Conservation (phyloP, 2,113 vertebrate species). For the Paedocypris sp. region DNA sequence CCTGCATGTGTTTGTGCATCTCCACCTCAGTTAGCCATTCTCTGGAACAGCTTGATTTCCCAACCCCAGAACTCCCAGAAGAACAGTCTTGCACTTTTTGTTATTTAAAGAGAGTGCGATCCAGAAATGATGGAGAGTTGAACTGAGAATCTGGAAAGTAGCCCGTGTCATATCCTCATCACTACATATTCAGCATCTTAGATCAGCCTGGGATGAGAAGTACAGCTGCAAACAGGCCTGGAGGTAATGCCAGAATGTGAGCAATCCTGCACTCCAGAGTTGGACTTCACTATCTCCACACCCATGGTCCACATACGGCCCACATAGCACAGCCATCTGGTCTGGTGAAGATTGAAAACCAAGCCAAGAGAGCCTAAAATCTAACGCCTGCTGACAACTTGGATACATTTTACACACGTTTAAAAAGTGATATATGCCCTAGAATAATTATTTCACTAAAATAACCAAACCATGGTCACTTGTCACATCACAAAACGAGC, state of each 20-base stretch:
- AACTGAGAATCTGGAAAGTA: not conserved
- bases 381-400: conserved; percentile 47
- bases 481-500: not conserved
- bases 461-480: not conserved
- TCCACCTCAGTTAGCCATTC: conserved; percentile 27
- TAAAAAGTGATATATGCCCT: conserved; percentile 37
- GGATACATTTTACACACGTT: conserved; percentile 41
- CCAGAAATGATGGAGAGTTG: conserved; percentile 15
- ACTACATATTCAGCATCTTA: conserved; percentile 56
- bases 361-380: conserved; percentile 54
- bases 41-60: conserved; percentile 36
- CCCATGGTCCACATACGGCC: conserved; percentile 47
- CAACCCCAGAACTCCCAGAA: conserved; percentile 21
- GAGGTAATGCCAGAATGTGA: conserved; percentile 48
- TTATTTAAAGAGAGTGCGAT: conserved; percentile 20
- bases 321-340: conserved; percentile 64
- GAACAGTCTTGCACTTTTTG: conserved; percentile 35
- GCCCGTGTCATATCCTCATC: not conserved
- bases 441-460: conserved; percentile 10
- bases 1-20: conserved; percentile 32
- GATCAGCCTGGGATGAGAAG: conserved; percentile 47
- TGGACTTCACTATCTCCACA: conserved; percentile 41
- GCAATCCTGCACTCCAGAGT: conserved; percentile 47
- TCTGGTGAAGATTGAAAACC: conserved; percentile 57
- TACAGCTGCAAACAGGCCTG: conserved; percentile 51